Conservation (phyloP, 1,140 invertebrate species). For the Pectinophora gossypiella region DNA sequence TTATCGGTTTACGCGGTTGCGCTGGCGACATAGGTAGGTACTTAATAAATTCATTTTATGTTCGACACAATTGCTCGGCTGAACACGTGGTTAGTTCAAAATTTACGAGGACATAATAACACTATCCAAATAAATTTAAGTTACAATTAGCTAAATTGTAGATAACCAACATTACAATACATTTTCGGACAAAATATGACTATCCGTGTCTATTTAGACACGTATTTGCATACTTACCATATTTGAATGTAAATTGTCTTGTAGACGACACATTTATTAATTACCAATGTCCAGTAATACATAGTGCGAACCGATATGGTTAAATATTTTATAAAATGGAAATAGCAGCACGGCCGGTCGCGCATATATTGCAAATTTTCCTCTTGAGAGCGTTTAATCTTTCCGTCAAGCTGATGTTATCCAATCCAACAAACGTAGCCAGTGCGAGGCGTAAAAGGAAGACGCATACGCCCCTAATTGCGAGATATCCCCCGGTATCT, state of each 20-base stretch:
- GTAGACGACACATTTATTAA: conserved; percentile 34
- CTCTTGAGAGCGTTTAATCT: conserved; percentile 44
- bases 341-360: conserved; percentile 15
- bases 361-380: conserved; percentile 26
- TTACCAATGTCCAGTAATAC: conserved; percentile 32
- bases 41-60: not conserved
- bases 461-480: conserved; percentile 65
- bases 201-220: not conserved
- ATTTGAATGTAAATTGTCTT: conserved; percentile 43
- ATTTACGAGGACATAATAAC: not conserved
- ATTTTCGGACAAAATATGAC: not conserved
- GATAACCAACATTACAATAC: not conserved
- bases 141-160: not conserved
- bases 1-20: conserved; percentile 4
- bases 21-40: not conserved
- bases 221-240: conserved; percentile 44
- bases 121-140: too few species aligned
- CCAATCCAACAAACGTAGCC: conserved; percentile 32
- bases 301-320: conserved; percentile 28
- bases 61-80: not conserved
- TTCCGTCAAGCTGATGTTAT: conserved; percentile 59
- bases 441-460: conserved; percentile 58
- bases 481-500: conserved; percentile 64
- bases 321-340: conserved; percentile 41
- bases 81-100: not conserved